phyloP scores from a whole-genome alignment of 2,888 invertebrate species.

The Xestoiulus laeticollis region DNA sequence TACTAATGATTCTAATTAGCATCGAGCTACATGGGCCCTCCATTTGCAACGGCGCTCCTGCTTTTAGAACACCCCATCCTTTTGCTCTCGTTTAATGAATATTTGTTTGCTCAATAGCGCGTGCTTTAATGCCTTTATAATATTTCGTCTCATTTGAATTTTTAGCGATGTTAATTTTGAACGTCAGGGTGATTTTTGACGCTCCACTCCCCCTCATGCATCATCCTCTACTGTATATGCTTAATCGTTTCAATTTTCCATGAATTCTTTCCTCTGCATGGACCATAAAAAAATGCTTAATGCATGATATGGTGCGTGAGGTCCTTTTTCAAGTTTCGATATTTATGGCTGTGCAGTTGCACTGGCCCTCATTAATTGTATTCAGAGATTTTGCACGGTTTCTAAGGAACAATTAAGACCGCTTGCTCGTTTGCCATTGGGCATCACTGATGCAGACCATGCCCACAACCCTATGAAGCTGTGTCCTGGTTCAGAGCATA shows the following conservation, averaged over 20 bases:
- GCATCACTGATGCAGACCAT: too few relatives aligned
- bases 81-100: slow-evolving; percentile 31
- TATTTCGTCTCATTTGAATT: slow-evolving; percentile 35
- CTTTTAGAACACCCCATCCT: neutral
- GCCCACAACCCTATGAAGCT: too few relatives aligned
- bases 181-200: neutral
- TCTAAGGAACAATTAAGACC: neutral
- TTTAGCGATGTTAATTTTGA: neutral
- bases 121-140: slow-evolving; percentile 19
- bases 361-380: neutral
- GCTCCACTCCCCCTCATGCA: slow-evolving; percentile 12
- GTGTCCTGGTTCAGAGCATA: too few relatives aligned
- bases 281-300: neutral
- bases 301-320: neutral
- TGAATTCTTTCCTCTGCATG: neutral
- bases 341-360: neutral
- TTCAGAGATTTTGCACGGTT: neutral
- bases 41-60: slow-evolving; percentile 4
- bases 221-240: neutral
- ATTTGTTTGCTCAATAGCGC: slow-evolving; percentile 29
- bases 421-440: too few relatives aligned
- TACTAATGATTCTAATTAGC: slow-evolving; percentile 52
- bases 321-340: neutral
- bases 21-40: neutral
- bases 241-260: neutral